Base-by-base conservation (phyloP, 2,113 vertebrate species). In the Mormyrus iriodes region DNA sequence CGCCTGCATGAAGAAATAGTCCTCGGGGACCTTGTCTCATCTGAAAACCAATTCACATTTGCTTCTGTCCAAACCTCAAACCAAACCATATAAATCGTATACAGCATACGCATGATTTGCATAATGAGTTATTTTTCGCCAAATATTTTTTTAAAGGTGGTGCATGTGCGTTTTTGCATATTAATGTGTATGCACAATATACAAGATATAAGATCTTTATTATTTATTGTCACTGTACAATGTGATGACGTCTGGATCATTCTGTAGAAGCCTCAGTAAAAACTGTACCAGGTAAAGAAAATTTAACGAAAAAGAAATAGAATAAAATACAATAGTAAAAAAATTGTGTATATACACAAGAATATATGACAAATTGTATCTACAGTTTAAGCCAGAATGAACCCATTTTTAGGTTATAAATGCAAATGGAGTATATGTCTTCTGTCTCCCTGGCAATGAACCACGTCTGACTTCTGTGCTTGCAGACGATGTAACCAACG, bases 1-100 rank as follows among this genome's bases (percentile, higher is more conserved):
- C 3, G 85, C 90, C 2, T 97, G 96, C 90, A 8, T 94, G 89
- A 90, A 1, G 1, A 44, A 48, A 2, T 61, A 83, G 73, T 19
- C 1, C 39, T 88, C 12, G 0, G 42, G n/a, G 58, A 88, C 55
- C 15, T 24, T 27, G 35, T 44, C n/a, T 44, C 69, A 1, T 65
- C 58, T 86, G 5, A 49, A 65, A 12, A 44, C 35, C 21, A 17
- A 1, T n/a, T 86, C n/a, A 15, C 17, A 6, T 52, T 84, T 85
- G n/a, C 31, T 88, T 13, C 35, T 13, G 52, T 42, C 2, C 65
- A 31, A 8, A 84, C 2, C 44, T 24, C 44, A 86, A n/a, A n/a
- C 31, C 83, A n/a, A n/a, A n/a, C n/a, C n/a, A n/a, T 53, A 3
- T 53, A 5, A 53, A 53, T 53, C 15, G 10, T 53, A 53, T 53